phyloP scores from a whole-genome alignment of 2,888 invertebrate species.

The Caradrina kadenii region DNA sequence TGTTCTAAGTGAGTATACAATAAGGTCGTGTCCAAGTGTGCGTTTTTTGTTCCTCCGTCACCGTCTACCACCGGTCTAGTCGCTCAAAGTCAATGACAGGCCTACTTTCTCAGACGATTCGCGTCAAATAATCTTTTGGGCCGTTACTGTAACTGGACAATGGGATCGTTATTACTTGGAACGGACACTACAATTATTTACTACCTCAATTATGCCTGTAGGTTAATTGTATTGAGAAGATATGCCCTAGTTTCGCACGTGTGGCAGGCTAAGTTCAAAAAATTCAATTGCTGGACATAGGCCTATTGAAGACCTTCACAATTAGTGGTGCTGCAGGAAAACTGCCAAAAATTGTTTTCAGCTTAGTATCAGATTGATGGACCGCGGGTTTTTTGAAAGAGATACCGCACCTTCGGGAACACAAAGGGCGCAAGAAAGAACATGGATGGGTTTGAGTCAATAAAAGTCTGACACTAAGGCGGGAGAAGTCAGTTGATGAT shows the following conservation, averaged over 20 bases:
- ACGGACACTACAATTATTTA: constrained; percentile 79
- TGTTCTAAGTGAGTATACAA: neutral
- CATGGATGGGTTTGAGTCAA: no score
- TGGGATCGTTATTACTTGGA: constrained; percentile 79
- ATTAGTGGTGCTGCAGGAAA: neutral
- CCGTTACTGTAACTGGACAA: constrained; percentile 81
- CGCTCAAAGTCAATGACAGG: constrained; percentile 81
- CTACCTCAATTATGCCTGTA: constrained; percentile 49
- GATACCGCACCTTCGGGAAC: no score
- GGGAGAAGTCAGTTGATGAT: no score
- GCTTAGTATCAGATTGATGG: neutral
- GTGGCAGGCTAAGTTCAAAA: constrained; percentile 39
- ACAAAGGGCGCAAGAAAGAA: no score
- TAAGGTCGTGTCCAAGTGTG: neutral
- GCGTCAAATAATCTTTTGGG: constrained; percentile 81
- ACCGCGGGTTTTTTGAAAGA: no score
- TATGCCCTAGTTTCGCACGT: constrained; percentile 69
- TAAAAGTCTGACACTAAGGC: no score
- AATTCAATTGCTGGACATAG: constrained; percentile 2
- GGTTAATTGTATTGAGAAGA: constrained; percentile 74
- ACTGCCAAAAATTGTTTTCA: neutral
- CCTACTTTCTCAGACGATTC: constrained; percentile 84
- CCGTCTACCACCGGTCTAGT: constrained; percentile 87
- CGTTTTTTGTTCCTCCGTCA: constrained; percentile 53
- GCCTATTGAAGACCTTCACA: neutral